These are phyloP conservation scores for Charaxes varanes DNA, from an alignment of 1,140 invertebrate genomes.

Conservation along the genomic window DNA sequence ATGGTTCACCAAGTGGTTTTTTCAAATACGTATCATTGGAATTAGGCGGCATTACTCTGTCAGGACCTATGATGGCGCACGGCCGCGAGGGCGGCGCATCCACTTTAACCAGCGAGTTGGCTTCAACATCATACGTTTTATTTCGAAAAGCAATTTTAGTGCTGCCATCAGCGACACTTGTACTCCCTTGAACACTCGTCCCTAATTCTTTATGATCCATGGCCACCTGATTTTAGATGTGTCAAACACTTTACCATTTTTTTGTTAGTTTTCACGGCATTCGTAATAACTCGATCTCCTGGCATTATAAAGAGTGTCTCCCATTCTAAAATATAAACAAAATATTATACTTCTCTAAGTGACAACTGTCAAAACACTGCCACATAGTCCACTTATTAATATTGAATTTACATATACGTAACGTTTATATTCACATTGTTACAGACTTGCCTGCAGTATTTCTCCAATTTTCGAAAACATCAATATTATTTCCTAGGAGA, in stretches of 20 bases:
- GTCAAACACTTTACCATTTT: slow-evolving; percentile 36
- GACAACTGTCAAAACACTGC: slow-evolving; percentile 71
- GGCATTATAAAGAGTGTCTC: slow-evolving; percentile 21
- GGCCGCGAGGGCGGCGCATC: slow-evolving; percentile 48
- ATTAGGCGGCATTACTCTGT: slow-evolving; percentile 46
- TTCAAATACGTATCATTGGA: slow-evolving; percentile 42
- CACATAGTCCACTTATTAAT: slow-evolving; percentile 49
- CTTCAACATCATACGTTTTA: slow-evolving; percentile 51
- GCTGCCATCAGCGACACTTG: slow-evolving; percentile 50
- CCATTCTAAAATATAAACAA: slow-evolving; percentile 70
- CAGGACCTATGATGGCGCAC: slow-evolving; percentile 70
- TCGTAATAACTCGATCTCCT: slow-evolving; percentile 22
- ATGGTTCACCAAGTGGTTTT: slow-evolving; percentile 42
- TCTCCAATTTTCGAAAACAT: slow-evolving; percentile 44
- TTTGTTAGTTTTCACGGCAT: slow-evolving; percentile 15
- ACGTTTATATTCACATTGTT: not conserved
- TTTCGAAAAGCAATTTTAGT: slow-evolving; percentile 45
- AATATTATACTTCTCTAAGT: slow-evolving; percentile 48
- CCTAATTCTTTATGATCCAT: slow-evolving; percentile 66
- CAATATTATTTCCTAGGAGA: slow-evolving; percentile 71
- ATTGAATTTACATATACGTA: slow-evolving; percentile 6
- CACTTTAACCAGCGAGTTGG: slow-evolving; percentile 53
- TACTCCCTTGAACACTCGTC: slow-evolving; percentile 38
- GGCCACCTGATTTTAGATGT: slow-evolving; percentile 25
- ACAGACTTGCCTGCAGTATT: slow-evolving; percentile 35